These are phyloP conservation scores for Anoplopoma fimbria DNA, from an alignment of 2,113 vertebrate species.

Conservation along the genomic window DNA sequence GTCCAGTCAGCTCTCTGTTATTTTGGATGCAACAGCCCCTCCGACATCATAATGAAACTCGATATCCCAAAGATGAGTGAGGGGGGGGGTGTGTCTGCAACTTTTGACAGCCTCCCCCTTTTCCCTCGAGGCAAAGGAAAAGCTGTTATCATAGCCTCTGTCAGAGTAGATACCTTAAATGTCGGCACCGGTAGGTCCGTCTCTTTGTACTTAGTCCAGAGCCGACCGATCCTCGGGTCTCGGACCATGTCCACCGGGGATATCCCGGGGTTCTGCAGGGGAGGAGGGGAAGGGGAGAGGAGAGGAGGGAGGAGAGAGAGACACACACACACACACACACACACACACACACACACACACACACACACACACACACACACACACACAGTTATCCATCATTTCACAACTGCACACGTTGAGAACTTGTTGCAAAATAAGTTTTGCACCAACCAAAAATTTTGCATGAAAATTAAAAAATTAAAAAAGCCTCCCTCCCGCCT, in stretches of 20 bases:
- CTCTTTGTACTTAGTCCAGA: slow-evolving; percentile 98
- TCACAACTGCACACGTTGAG: slow-evolving; percentile 47
- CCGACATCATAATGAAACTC: not conserved
- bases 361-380: too few species aligned
- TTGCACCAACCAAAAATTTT: not conserved
- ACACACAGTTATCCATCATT: slow-evolving; percentile 56
- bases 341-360: too few species aligned
- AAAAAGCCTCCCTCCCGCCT: slow-evolving; percentile 42
- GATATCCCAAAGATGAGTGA: slow-evolving; percentile 45
- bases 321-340: too few species aligned
- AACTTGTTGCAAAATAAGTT: slow-evolving; percentile 72
- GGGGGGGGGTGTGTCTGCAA: slow-evolving; percentile 78
- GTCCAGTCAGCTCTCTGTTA: not conserved
- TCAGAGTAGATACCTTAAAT: slow-evolving; percentile 89
- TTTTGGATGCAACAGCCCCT: not conserved
- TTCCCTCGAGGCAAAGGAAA: slow-evolving; percentile 33
- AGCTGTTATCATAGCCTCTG: not conserved
- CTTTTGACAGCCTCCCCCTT: slow-evolving; percentile 61
- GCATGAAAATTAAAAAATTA: too few species aligned
- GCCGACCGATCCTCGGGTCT: slow-evolving; percentile 95
- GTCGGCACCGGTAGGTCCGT: slow-evolving; percentile 96
- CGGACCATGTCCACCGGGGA: slow-evolving; percentile 94
- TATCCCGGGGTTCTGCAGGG: slow-evolving; percentile 90
- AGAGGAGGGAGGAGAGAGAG: not conserved
- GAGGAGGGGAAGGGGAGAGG: not conserved